A percentile compares a stretch with the other conserved stretches of the same genome.
Conservation (phyloP, 2,888 invertebrate species). For the Merodon equestris region DNA sequence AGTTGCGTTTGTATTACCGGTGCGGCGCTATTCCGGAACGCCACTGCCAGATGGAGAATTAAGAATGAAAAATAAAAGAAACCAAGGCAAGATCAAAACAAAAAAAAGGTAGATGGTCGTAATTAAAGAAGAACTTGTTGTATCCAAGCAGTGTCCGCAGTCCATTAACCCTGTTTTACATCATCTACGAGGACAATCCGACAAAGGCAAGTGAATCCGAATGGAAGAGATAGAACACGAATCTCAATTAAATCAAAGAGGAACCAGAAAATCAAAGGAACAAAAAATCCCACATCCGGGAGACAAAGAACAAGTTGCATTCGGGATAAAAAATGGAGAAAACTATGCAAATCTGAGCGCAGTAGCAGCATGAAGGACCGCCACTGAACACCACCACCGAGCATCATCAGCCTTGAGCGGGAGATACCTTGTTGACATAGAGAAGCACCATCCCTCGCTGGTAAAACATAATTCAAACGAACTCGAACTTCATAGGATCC, state of each 20-base stretch:
- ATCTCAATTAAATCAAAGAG: too few relatives aligned
- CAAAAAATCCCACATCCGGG: too few relatives aligned
- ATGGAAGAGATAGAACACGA: too few relatives aligned
- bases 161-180: too few relatives aligned
- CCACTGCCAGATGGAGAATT: too few relatives aligned
- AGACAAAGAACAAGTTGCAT: too few relatives aligned
- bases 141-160: too few relatives aligned
- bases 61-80: neutral
- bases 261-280: too few relatives aligned
- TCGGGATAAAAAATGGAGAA: neutral
- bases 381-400: neutral
- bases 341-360: neutral
- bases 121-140: neutral
- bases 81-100: conserved; percentile 1
- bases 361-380: neutral
- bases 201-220: too few relatives aligned
- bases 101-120: neutral
- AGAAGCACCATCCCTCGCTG: conserved; percentile 20
- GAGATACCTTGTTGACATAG: conserved; percentile 36
- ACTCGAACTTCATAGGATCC: conserved; percentile 12
- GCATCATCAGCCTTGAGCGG: conserved; percentile 2
- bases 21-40: neutral
- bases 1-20: neutral
- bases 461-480: conserved; percentile 47
- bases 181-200: too few relatives aligned